phyloP scores from a whole-genome alignment of 2,888 invertebrate species.

The Helleia helle region DNA sequence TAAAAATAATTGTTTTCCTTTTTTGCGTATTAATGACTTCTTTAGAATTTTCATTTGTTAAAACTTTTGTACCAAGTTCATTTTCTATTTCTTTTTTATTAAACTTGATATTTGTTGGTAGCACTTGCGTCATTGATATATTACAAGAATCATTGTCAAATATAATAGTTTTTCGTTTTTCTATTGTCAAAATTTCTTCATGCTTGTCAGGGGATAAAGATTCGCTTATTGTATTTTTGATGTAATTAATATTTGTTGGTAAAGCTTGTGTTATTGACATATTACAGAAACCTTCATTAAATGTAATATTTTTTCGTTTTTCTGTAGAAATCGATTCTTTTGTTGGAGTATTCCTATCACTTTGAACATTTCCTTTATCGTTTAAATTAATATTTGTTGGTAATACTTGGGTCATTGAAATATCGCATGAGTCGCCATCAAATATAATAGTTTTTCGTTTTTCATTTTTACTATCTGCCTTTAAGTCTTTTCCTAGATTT shows the following conservation, averaged over 20 bases:
- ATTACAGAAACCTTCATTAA: slow-evolving; percentile 5
- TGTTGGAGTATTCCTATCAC: neutral
- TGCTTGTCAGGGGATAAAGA: too few relatives aligned
- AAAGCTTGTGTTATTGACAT: slow-evolving; percentile 9
- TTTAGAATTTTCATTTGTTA: too few relatives aligned
- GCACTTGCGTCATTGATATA: slow-evolving; percentile 2
- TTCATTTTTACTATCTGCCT: slow-evolving; percentile 5
- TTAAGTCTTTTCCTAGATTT: neutral
- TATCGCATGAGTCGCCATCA: slow-evolving; percentile 20
- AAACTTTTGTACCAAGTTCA: too few relatives aligned
- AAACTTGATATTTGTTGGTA: slow-evolving; percentile 2
- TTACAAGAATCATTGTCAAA: slow-evolving; percentile 5
- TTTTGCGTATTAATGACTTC: too few relatives aligned
- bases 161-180: slow-evolving; percentile 1
- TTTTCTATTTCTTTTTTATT: slow-evolving; percentile 1
- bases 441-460: slow-evolving; percentile 22
- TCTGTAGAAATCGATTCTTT: neutral
- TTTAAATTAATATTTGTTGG: slow-evolving; percentile 20
- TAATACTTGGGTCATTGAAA: slow-evolving; percentile 26
- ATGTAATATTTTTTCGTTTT: slow-evolving; percentile 4
- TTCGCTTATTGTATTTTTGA: neutral
- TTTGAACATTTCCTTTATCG: neutral
- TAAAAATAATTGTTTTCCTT: slow-evolving; percentile 23
- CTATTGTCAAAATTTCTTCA: neutral
- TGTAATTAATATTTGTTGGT: slow-evolving; percentile 2